A percentile compares a stretch with the other conserved stretches of the same genome.
Conservation (phyloP, 2,888 invertebrate genomes). For the Omphaloscelis lunosa region DNA sequence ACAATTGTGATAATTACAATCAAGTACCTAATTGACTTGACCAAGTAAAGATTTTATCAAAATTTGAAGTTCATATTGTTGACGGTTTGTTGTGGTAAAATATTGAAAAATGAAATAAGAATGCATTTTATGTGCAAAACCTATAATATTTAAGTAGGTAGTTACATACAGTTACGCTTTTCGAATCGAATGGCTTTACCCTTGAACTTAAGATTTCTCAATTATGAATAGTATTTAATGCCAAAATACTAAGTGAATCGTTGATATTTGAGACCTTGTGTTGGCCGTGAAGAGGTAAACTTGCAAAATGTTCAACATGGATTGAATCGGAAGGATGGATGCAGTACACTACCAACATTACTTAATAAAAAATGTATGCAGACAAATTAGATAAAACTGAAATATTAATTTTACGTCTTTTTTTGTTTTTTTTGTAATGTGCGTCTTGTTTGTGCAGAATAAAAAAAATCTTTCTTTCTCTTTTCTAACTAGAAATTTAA, state of each 20-base stretch:
- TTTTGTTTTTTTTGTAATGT: neutral
- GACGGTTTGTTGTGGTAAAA: neutral
- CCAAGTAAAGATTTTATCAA: constrained; percentile 7
- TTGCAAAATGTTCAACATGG: neutral
- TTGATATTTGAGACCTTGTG: constrained; percentile 16
- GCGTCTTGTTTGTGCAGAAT: neutral
- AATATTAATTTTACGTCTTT: neutral
- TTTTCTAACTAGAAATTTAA: neutral
- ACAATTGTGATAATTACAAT: neutral
- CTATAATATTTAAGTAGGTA: neutral
- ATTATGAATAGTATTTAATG: constrained; percentile 18
- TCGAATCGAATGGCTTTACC: constrained; percentile 5
- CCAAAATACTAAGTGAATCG: constrained; percentile 2
- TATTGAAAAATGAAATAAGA: neutral
- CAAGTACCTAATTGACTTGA: neutral
- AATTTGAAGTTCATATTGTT: neutral
- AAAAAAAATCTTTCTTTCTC: neutral
- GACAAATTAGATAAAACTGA: neutral
- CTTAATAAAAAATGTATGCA: neutral
- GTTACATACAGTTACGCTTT: constrained; percentile 2
- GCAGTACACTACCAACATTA: neutral
- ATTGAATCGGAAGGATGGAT: neutral
- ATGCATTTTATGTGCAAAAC: constrained; percentile 13
- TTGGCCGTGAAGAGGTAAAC: neutral
- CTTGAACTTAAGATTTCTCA: constrained; percentile 50